Base-by-base conservation (phyloP, 2,888 invertebrate species). In the Scelioninae gen. 2 region DNA sequence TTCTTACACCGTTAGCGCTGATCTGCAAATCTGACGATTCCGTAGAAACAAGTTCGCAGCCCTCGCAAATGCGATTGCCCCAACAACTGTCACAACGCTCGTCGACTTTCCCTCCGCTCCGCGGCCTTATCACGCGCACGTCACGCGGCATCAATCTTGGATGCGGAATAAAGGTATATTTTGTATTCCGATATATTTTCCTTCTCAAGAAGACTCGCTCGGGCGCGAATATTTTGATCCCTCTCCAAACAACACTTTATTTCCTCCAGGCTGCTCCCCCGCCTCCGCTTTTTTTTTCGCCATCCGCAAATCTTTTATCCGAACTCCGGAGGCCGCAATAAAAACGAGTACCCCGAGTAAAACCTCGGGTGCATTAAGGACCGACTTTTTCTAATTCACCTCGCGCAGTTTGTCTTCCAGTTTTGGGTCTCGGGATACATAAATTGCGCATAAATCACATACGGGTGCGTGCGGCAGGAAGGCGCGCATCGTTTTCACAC, bases 361-460 rank as follows among this genome's bases (percentile, higher is more conserved):
- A n/a, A 50, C 16, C 50, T 28, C 46, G 25, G 2, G 28, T 50
- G 43, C 70, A 57, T 58, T 45, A 64, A 43, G 63, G 16, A 18
- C 11, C 10, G 35, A 37, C 48, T 65, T 72, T 65, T 65, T 65
- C 48, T 55, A 60, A 46, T 61, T 28, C 55, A 53, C 41, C 48
- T 53, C 60, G 41, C 43, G 57, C 61, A 61, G 45, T 73, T 73
- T 73, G 57, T 73, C 72, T 55, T 67, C 52, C 22, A 60, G 64
- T 67, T 55, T 74, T 67, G 72, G 74, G 69, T 63, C 61, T 18
- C 75, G 69, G 76, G 77, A 77, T 78, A 77, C 80, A 80, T 80
- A 81, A 83, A 82, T 82, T 76, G 74, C 73, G 71, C 68, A 82
- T 83, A 82, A 83, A 83, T 83, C 82, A 82, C 77, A 67, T 28